These are phyloP conservation scores for Drosophila anomelani DNA, from an alignment of 2,888 invertebrate genomes.

Conservation along the genomic window DNA sequence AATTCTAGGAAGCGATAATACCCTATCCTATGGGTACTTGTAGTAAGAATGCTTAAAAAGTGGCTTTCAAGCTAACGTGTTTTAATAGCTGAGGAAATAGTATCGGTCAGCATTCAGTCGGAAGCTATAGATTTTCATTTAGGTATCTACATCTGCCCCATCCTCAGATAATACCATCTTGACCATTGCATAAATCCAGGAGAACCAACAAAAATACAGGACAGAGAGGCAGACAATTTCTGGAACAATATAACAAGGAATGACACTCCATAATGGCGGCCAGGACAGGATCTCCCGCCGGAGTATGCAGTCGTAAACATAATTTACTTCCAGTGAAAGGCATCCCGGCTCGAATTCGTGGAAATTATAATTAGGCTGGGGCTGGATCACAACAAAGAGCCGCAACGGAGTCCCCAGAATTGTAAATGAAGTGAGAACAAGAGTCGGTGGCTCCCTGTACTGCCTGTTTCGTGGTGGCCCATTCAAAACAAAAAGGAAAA, in stretches of 20 bases:
- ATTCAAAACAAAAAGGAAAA: conserved; percentile 45
- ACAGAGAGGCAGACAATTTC: conserved; percentile 8
- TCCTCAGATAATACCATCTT: conserved; percentile 37
- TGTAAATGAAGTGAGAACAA: conserved; percentile 80
- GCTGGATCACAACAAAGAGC: conserved; percentile 47
- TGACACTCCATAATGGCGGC: conserved; percentile 50
- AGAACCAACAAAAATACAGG: background rate
- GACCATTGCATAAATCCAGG: conserved; percentile 47
- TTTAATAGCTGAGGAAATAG: background rate
- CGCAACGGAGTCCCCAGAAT: conserved; percentile 64
- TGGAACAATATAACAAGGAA: conserved; percentile 59
- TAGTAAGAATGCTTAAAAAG: background rate
- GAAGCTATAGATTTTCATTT: background rate
- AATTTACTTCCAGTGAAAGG: conserved; percentile 63
- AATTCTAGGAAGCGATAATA: no score
- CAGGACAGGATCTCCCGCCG: conserved; percentile 4
- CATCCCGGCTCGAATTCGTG: conserved; percentile 64
- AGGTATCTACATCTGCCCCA: background rate
- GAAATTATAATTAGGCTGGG: conserved; percentile 76
- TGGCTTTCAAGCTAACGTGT: no score
- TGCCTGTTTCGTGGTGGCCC: conserved; percentile 1
- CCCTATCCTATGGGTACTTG: background rate
- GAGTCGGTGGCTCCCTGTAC: conserved; percentile 46
- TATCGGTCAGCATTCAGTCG: background rate
- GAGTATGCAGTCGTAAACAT: conserved; percentile 71